Evolutionary conservation across 2,888 invertebrate genomes (phyloP).

Genomic region (Cerastis rubricosa): DNA sequence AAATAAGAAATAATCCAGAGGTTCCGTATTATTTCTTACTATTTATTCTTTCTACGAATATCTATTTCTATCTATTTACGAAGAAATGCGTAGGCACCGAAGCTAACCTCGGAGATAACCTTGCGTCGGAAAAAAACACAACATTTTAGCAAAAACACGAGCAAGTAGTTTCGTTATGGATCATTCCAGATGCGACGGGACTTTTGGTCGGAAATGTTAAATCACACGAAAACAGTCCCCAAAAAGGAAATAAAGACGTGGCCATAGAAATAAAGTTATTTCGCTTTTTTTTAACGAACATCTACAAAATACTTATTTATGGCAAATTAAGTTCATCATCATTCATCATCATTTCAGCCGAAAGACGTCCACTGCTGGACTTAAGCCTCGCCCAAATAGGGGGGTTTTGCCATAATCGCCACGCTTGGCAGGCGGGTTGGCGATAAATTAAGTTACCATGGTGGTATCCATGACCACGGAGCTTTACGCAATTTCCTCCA

Average conservation of each 20-base stretch:
- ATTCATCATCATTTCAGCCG: no score
- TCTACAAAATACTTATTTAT: not conserved
- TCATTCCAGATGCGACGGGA: not conserved
- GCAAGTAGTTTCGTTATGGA: no score
- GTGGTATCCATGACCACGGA: not conserved
- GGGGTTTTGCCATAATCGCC: no score
- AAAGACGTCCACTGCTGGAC: no score
- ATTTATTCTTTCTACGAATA: no score
- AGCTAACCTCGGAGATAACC: not conserved
- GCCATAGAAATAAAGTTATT: not conserved
- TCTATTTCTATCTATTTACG: no score
- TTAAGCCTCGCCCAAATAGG: no score
- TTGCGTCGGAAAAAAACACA: not conserved
- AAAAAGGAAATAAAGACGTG: not conserved
- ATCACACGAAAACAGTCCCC: not conserved
- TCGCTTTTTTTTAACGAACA: not conserved
- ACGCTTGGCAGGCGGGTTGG: no score
- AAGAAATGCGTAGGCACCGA: no score
- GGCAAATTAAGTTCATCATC: conserved; percentile 8
- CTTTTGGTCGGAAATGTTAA: not conserved
- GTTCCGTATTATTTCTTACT: no score
- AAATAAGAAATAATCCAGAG: no score
- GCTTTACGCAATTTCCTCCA: not conserved
- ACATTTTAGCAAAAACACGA: not conserved
- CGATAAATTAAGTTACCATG: no score